Conservation (phyloP, 2,113 vertebrate species). For the Callithrix jacchus region DNA sequence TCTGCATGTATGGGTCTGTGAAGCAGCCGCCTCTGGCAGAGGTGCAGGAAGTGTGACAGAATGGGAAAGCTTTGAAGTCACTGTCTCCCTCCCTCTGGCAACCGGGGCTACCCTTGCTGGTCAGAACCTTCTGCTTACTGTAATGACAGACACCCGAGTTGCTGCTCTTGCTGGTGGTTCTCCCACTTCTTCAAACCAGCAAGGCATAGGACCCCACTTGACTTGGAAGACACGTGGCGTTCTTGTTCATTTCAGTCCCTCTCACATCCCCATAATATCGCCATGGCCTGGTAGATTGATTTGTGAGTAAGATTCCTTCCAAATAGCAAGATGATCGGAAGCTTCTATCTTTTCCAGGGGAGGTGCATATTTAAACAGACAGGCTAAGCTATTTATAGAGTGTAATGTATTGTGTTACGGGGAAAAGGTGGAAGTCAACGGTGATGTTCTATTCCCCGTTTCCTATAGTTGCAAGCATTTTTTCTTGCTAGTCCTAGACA, state of each 20-base stretch:
- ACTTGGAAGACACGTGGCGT: not conserved
- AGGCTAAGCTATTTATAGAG: constrained; percentile 6
- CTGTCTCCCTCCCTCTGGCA: not conserved
- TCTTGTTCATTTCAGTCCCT: not conserved
- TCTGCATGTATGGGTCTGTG: rapidly evolving
- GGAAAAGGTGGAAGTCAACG: not conserved
- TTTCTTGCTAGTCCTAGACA: constrained; percentile 54
- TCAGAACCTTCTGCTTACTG: not conserved
- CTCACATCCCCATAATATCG: not conserved
- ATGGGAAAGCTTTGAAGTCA: not conserved
- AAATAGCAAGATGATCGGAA: not conserved
- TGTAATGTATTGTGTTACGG: not conserved
- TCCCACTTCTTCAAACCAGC: not conserved
- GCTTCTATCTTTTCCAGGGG: not conserved
- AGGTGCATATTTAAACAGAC: not conserved
- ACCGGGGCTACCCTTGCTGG: not conserved
- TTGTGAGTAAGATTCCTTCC: not conserved
- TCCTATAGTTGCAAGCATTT: constrained; percentile 40
- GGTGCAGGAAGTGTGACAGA: not conserved
- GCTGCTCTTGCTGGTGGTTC: not conserved
- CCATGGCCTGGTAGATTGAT: not conserved
- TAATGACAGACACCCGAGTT: not conserved
- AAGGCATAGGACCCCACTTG: not conserved
- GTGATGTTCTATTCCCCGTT: not conserved
- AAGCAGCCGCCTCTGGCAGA: not conserved